Evolutionary conservation across 35 echinoderm and acorn worm genomes (phyloP).

Genomic region (Stichopus chloronotus): DNA sequence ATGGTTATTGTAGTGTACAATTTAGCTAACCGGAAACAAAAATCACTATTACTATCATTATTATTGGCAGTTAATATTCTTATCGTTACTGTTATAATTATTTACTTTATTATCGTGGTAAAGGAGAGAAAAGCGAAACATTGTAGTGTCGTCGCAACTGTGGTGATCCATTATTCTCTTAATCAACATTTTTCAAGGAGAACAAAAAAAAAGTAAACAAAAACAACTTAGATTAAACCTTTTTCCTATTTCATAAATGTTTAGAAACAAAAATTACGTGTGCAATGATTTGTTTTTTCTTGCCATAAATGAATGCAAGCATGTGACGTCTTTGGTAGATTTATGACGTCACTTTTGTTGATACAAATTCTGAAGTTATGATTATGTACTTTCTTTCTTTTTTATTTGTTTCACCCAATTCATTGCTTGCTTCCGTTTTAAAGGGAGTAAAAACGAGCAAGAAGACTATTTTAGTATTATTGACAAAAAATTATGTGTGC

Average conservation of each 20-base stretch:
- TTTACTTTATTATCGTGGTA: background rate
- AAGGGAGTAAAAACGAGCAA: background rate
- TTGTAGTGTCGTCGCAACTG: background rate
- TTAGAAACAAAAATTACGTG: background rate
- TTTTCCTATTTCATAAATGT: background rate
- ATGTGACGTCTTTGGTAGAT: background rate
- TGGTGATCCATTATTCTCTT: background rate
- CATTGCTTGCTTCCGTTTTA: background rate
- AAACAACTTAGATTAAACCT: background rate
- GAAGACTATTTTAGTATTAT: background rate
- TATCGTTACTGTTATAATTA: background rate
- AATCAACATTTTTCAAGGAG: background rate
- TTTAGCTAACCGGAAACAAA: background rate
- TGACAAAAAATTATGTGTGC: no score
- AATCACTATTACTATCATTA: no score
- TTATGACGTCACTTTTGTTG: background rate
- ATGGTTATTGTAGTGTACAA: background rate
- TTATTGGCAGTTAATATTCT: background rate
- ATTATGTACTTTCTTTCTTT: background rate
- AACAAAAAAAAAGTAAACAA: background rate
- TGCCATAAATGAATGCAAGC: background rate
- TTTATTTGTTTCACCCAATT: background rate
- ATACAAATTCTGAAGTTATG: background rate
- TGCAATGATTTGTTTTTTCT: conserved; percentile 6
- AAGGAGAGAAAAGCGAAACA: background rate